Conservation (phyloP, 1,140 invertebrate genomes). For the Meloidogyne floridensis region DNA sequence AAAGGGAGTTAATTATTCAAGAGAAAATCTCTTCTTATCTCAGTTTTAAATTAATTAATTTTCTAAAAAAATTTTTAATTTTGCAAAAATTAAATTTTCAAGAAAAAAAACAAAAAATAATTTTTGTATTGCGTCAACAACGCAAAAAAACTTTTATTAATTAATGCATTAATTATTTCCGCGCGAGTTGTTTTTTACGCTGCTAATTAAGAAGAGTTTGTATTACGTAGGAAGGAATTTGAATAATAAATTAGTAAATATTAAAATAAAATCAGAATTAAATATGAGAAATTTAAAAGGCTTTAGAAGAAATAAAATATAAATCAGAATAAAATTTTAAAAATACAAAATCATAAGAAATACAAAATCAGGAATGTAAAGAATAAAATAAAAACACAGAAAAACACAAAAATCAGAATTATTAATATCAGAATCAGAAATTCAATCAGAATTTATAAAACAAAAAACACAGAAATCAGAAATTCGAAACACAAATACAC, state of each 20-base stretch:
- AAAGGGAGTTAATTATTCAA: neutral
- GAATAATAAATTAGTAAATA: neutral
- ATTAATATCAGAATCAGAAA: no score
- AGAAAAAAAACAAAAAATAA: neutral
- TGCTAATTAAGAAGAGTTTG: neutral
- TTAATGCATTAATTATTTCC: neutral
- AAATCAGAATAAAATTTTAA: neutral
- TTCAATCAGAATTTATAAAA: no score
- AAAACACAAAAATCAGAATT: no score
- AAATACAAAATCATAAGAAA: neutral
- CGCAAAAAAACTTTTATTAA: neutral
- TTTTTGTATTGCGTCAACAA: neutral
- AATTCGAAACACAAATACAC: no score
- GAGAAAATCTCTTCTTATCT: neutral
- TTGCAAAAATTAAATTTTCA: neutral
- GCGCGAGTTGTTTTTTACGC: neutral
- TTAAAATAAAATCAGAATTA: constrained; percentile 4
- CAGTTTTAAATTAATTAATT: neutral
- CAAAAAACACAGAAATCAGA: no score
- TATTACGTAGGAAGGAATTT: constrained; percentile 7
- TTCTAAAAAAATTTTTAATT: neutral
- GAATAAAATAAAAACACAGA: neutral
- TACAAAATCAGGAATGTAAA: neutral
- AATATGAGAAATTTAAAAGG: neutral
- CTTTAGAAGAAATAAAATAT: neutral